These are phyloP conservation scores for Alcedo quadribrachys DNA, from an alignment of 2,797 vertebrate genomes.

Conservation along the genomic window DNA sequence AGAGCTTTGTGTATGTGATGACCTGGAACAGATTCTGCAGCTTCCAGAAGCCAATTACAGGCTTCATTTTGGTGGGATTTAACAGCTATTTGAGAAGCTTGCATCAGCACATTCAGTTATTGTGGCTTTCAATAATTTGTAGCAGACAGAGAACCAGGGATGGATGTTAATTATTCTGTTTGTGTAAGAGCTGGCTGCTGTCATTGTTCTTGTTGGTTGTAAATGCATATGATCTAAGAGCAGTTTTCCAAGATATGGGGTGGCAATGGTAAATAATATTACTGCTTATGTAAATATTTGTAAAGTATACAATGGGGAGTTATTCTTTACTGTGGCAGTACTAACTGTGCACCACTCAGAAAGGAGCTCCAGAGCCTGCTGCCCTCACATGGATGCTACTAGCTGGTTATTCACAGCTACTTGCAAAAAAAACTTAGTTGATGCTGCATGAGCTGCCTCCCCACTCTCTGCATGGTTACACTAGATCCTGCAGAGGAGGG, in stretches of 20 bases:
- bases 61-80: background rate
- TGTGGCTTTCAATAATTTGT: background rate
- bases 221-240: background rate
- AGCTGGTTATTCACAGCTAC: background rate
- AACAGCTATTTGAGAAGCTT: background rate
- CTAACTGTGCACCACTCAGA: background rate
- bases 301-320: background rate
- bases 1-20: background rate
- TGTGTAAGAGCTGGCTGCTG: background rate
- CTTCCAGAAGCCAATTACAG: background rate
- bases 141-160: background rate
- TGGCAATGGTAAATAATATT: background rate
- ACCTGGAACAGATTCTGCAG: constrained; percentile 14
- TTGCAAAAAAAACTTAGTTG: background rate
- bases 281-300: constrained; percentile 5
- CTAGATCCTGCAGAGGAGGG: background rate
- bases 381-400: background rate
- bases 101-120: background rate
- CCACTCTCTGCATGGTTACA: background rate
- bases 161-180: background rate
- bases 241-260: background rate
- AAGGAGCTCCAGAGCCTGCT: background rate
- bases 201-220: background rate
- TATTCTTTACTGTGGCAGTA: background rate
- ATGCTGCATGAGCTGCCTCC: background rate